Conservation (phyloP, 1,140 invertebrate species). For the Cydia fagiglandana region DNA sequence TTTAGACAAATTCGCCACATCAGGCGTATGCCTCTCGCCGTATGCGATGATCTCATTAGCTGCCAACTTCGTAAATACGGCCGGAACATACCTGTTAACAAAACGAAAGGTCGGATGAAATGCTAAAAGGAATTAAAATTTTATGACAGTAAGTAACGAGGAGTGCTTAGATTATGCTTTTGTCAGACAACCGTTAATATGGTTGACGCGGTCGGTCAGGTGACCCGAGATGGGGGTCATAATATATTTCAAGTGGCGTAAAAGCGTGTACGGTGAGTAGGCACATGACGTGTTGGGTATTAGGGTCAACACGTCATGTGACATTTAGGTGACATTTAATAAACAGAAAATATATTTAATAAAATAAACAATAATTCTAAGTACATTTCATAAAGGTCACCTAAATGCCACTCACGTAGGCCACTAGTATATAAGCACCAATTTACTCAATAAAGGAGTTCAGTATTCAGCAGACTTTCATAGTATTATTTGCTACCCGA, state of each 20-base stretch:
- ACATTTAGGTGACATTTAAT: too few relatives aligned
- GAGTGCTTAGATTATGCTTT: constrained; percentile 43
- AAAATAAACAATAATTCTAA: too few relatives aligned
- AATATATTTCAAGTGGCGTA: constrained; percentile 48
- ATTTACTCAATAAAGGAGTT: too few relatives aligned
- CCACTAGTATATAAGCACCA: too few relatives aligned
- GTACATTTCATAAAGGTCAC: too few relatives aligned
- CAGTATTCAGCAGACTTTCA: too few relatives aligned
- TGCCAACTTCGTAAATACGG: constrained; percentile 32
- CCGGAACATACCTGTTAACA: constrained; percentile 49
- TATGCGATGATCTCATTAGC: constrained; percentile 33
- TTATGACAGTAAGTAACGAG: constrained; percentile 41
- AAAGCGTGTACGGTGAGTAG: too few relatives aligned
- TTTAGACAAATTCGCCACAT: constrained; percentile 43
- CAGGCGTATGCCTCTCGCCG: constrained; percentile 33
- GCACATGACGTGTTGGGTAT: too few relatives aligned
- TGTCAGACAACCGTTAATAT: constrained; percentile 48
- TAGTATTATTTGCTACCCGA: too few relatives aligned
- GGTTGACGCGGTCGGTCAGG: constrained; percentile 41
- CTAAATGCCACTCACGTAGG: too few relatives aligned
- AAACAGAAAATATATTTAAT: too few relatives aligned
- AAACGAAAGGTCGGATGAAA: constrained; percentile 40
- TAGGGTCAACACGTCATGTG: too few relatives aligned
- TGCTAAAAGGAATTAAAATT: constrained; percentile 48
- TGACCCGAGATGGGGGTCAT: constrained; percentile 43